A percentile compares a stretch with the other conserved stretches of the same genome.
Evolutionary conservation across 2,888 invertebrate species (phyloP).

Genomic region (Caenorhabditis zanzibari): DNA sequence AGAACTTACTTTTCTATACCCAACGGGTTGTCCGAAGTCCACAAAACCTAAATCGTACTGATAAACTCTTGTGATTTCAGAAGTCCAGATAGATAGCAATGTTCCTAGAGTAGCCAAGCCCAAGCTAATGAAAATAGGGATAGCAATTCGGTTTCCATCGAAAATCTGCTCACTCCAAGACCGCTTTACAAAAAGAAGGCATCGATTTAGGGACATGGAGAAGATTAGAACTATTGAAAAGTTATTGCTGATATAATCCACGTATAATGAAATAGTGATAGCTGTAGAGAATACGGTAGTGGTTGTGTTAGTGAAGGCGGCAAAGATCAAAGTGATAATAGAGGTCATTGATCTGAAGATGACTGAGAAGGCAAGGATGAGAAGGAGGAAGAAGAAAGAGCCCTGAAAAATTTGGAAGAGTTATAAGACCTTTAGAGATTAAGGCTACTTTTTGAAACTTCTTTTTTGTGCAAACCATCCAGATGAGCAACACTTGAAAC

Average conservation of each 20-base stretch:
- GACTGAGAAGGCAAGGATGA: constrained; percentile 17
- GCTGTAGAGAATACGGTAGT: neutral
- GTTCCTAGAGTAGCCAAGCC: neutral
- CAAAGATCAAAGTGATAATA: neutral
- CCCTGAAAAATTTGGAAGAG: neutral
- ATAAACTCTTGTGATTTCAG: constrained; percentile 1
- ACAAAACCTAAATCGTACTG: neutral
- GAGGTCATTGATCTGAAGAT: constrained; percentile 8
- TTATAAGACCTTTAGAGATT: no score
- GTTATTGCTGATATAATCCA: constrained; percentile 8
- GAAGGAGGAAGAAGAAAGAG: constrained; percentile 15
- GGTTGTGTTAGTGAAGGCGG: neutral
- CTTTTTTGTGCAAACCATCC: neutral
- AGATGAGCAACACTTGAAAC: neutral
- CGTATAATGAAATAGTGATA: neutral
- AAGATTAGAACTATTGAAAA: constrained; percentile 23
- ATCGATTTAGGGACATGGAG: constrained; percentile 36
- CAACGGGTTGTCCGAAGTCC: neutral
- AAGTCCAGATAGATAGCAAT: neutral
- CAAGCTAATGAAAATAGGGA: neutral
- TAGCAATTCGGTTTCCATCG: constrained; percentile 3
- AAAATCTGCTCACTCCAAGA: constrained; percentile 20
- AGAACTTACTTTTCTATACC: neutral
- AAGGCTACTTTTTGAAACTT: no score
- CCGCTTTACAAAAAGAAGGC: constrained; percentile 12